A percentile compares a stretch with the other conserved stretches of the same genome.
These are phyloP conservation scores for Athripsodes cinereus DNA, from an alignment of 2,888 invertebrate species.

Conservation along the genomic window DNA sequence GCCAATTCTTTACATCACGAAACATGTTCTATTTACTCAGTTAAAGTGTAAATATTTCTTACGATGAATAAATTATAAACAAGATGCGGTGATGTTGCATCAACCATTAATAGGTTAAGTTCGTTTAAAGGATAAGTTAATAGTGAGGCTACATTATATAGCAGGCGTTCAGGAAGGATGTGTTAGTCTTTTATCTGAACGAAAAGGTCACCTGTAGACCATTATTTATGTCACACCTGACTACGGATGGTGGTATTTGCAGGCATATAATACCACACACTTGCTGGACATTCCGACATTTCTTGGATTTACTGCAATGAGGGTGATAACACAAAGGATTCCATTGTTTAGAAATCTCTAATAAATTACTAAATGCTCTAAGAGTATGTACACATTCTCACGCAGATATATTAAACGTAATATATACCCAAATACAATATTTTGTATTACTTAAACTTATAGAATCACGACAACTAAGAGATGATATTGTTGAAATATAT, in stretches of 20 bases:
- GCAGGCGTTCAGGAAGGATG: slow-evolving; percentile 12
- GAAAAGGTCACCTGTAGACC: slow-evolving; percentile 25
- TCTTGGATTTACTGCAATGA: slow-evolving; percentile 2
- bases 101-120: no score
- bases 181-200: slow-evolving; percentile 23
- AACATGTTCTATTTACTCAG: no score
- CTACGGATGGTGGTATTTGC: slow-evolving; percentile 23
- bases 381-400: no score
- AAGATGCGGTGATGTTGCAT: no score
- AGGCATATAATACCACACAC: slow-evolving; percentile 20
- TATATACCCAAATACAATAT: no score
- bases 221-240: slow-evolving; percentile 28
- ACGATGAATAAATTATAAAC: no score
- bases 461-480: no score
- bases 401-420: no score
- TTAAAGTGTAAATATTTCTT: no score
- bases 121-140: not conserved
- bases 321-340: not conserved
- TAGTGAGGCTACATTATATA: not conserved
- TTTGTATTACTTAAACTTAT: no score
- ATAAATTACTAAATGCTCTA: not conserved
- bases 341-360: not conserved
- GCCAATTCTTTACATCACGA: no score
- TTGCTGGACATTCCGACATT: slow-evolving; percentile 1
- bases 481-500: no score